Evolutionary conservation across 2,797 vertebrate genomes (phyloP), one percentile per base, ranked within the genome.

Genomic region (Peromyscus nudipes): DNA sequence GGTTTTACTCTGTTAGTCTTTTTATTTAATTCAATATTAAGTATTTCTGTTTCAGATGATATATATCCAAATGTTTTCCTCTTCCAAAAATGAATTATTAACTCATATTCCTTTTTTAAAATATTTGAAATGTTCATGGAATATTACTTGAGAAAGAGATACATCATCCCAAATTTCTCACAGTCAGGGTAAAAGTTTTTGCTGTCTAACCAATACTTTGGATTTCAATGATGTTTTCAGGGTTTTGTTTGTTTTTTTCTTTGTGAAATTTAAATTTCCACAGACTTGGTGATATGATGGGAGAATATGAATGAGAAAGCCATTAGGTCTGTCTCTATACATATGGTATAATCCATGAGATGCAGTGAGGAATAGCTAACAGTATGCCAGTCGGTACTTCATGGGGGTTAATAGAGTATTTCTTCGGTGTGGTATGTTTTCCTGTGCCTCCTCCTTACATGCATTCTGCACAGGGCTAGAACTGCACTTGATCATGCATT

Each of bases 401-500:
- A 23, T 55, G n/a, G 67, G 1, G 29, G 25, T 81, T 80, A 89
- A 21, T n/a, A 31, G 75, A 43, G 2, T 40, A 31, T 77, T 82
- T 97, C 37, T 95, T 7, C 49, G 19, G 37, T 73, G 14, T 77
- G 57, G 86, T 69, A 71, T 57, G 2, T 46, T 96, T 92, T 60
- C 89, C 37, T 2, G 86, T 73, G 57, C 57, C 77, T 55, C 76
- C 65, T 95, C n/a, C 27, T 97, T 92, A 57, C 4, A 64, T 17
- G 76, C 7, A 7, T 60, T 95, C 52, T 83, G 37, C 62, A 34
- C 40, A 96, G 69, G 23, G 25, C 81, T 55, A 27, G 52, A 64
- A 67, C 64, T 55, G 3, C 95, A 31, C 83, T 94, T 94, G 91
- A 91, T 83, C 84, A 86, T 64, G 4, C 46, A 86, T 92, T 92